Base-by-base conservation (phyloP, 2,113 vertebrate species). In the Nothoprocta pentlandii region DNA sequence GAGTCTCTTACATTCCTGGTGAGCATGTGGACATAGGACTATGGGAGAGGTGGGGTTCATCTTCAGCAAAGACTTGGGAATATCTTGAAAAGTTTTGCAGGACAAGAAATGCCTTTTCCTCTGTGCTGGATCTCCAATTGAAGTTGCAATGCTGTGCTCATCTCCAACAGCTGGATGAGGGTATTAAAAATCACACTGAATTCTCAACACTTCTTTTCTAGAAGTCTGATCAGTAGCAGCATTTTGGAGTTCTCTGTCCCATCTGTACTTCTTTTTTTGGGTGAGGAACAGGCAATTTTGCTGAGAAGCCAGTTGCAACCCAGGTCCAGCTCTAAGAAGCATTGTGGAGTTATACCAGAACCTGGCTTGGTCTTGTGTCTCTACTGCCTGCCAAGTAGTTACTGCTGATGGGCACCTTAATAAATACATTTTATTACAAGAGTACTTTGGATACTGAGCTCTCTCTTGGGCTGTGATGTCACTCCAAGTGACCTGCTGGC, bases 111-210 rank as follows among this genome's bases (percentile, higher is more conserved):
- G 53, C 22, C 28, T 70, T 32, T 62, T 49, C 51, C 36, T 53
- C 4, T 0, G 13, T 67, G 41, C 34, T 85, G 62, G 9, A 67
- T 62, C 32, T 81, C 56, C 75, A 81, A 16, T 70, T 90, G 74
- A 46, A 81, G 28, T 42, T 67, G 32, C 59, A 77, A 59, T 12
- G 42, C 61, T 82, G 89, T 41, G 9, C 42, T 39, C 22, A 15
- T 25, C 58, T 46, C 0, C 3, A 20, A 2, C 42, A 62, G 28
- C 30, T 79, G 46, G n/a, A 62, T 0, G 2, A 42, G 39, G 62
- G 34, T 26, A 2, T 30, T 42, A 61, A 75, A 62, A 78, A 39
- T 28, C 78, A 42, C 41, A 64, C 44, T 6, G 2, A 0, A 16
- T 16, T 20, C 53, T 73, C 66, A n/a, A 44, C 4, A 4, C 4